Evolutionary conservation across 2,113 vertebrate species (phyloP), one percentile per base, ranked within the genome.

Genomic region (Serilophus lunatus): DNA sequence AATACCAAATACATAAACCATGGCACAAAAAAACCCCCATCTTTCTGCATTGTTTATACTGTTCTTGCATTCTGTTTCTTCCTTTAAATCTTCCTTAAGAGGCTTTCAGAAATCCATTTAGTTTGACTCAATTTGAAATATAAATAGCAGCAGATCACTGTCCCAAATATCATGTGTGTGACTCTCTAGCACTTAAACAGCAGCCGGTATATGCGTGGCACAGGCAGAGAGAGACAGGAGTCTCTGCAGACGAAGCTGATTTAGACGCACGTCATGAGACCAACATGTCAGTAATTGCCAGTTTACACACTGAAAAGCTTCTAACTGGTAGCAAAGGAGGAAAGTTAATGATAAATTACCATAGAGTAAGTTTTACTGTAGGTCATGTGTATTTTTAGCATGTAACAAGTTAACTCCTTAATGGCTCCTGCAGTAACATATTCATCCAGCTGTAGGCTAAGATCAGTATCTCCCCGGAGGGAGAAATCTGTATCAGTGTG

Each of bases 61-160:
- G 12, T 61, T 88, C 45, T 59, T 83, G 28, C 29, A 53, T 64
- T 86, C 80, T 63, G 12, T 72, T 90, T 83, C 88, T 88, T 86
- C 47, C 80, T 84, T 92, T 84, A 93, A 95, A 71, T 81, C 94
- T 81, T 90, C 76, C n/a, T 83, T 95, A 97, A 97, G 94, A 95
- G 61, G 96, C 92, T 97, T 97, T 93, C 44, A 71, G 59, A 93
- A 97, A 97, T 97, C 95, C 92, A 86, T 90, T 96, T 96, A 97
- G 91, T 49, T 59, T 78, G 95, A 78, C 86, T 96, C 83, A 44
- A 33, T 90, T 56, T 51, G 56, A 83, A 90, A 84, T 94, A 97
- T 82, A 97, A 96, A 97, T 97, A 97, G 96, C 72, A 93, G 68
- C 49, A 93, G 94, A 81, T 96, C 94, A 64, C 76, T 92, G 92